phyloP scores from a whole-genome alignment of 2,797 vertebrate species.

The Gadopsis marmoratus region DNA sequence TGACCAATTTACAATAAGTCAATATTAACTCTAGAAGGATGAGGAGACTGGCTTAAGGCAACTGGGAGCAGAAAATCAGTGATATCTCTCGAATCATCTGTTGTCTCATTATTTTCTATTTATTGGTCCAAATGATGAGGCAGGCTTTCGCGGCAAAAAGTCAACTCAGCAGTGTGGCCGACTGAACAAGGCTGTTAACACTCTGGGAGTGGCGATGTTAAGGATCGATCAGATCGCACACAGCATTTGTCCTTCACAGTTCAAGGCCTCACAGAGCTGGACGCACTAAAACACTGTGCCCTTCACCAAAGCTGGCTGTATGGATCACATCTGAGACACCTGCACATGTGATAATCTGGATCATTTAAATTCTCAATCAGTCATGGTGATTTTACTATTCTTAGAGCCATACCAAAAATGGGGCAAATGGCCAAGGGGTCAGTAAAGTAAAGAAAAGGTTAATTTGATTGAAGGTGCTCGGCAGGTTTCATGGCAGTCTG shows the following conservation, averaged over 20 bases:
- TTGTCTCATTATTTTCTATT: constrained; percentile 21
- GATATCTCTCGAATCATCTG: constrained; percentile 37
- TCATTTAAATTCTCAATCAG: background rate
- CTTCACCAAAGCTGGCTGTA: background rate
- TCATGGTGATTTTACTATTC: background rate
- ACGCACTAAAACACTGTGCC: background rate
- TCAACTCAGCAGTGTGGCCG: constrained; percentile 36
- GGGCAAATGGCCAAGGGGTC: background rate
- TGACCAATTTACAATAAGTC: constrained; percentile 41
- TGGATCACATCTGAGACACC: background rate
- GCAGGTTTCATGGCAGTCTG: background rate
- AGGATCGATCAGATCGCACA: constrained; percentile 31
- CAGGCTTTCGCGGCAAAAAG: constrained; percentile 33
- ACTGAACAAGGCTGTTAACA: constrained; percentile 49
- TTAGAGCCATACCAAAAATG: background rate
- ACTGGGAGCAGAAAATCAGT: constrained; percentile 15
- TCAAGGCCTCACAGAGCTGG: constrained; percentile 4
- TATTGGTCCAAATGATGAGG: constrained; percentile 36
- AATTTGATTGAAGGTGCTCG: background rate
- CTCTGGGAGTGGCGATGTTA: constrained; percentile 15
- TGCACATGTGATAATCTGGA: background rate
- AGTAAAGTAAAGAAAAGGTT: background rate
- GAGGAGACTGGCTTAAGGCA: background rate
- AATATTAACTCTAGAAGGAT: constrained; percentile 26
- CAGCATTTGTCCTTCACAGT: constrained; percentile 41